Evolutionary conservation across 1,140 invertebrate genomes (phyloP), one percentile per base, ranked within the genome.

Genomic region (Zaprionus inermis): DNA sequence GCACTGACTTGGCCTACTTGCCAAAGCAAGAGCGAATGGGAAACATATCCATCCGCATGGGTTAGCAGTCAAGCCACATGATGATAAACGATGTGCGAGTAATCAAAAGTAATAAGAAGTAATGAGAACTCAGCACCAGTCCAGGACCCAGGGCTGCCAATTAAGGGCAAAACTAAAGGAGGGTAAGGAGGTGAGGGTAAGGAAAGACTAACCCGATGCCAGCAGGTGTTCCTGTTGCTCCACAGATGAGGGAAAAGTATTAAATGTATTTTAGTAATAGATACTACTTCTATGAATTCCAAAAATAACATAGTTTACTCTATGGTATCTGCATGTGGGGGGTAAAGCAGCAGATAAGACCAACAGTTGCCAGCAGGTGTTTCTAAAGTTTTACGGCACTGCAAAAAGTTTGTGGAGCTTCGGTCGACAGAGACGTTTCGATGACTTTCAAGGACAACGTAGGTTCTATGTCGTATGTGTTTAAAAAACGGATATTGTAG

Each of bases 1-100:
- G 24, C 30, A 3, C 59, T 59, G 44, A 56, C 61, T 72, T 78
- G 81, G 73, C 81, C 73, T 70, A 84, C 72, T 77, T 83, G 64
- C 52, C 49, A 38, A 24, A 6, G 49, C 34, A 32, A 28, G 1
- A 76, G 72, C 58, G 64, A 76, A 83, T 61, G 67, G 60, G 41
- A n/a, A 38, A 2, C n/a, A 28, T 18, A 11, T 16, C 46, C 46
- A 63, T 5, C 14, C n/a, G 2, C 5, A 20, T 16, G 12, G 38
- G 38, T 41, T 49, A n/a, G 11, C 16, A 51, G 22, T 24, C 52
- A 64, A 46, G 32, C 51, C 65, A 56, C 67, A 83, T 66, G 52
- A 82, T 79, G 76, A 86, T 72, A 67, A 64, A 78, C 73, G 55
- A 57, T 66, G 54, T 46, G 28, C 20, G 14, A 51, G 20, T 44